A percentile compares a stretch with the other conserved stretches of the same genome.
Conservation (phyloP, 1,140 invertebrate genomes). For the Calliopsis andreniformis region DNA sequence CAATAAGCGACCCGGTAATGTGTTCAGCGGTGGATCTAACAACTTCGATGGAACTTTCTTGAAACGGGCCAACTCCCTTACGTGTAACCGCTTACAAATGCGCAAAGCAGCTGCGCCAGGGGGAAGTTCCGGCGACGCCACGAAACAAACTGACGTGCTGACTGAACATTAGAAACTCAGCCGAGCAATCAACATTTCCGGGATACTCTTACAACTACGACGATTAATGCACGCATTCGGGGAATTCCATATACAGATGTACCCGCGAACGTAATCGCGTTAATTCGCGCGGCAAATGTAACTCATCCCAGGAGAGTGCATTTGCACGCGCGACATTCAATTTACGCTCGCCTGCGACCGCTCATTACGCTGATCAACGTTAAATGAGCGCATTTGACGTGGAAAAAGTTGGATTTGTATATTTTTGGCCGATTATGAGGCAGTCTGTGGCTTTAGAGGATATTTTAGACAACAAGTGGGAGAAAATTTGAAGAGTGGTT, state of each 20-base stretch:
- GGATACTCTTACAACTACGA: constrained; percentile 64
- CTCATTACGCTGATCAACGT: not conserved
- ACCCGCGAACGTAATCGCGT: constrained; percentile 50
- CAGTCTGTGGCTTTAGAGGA: too few relatives aligned
- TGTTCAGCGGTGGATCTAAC: constrained; percentile 22
- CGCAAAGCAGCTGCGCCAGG: constrained; percentile 42
- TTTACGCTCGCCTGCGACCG: constrained; percentile 7
- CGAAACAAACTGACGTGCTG: constrained; percentile 62
- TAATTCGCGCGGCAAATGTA: constrained; percentile 58
- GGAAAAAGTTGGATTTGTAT: not conserved
- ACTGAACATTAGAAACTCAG: constrained; percentile 64
- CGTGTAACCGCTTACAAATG: constrained; percentile 27
- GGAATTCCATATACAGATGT: constrained; percentile 56
- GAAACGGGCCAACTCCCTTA: constrained; percentile 13
- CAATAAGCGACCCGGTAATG: constrained; percentile 4
- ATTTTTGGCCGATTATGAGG: too few relatives aligned
- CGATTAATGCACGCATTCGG: constrained; percentile 58
- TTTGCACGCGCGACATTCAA: constrained; percentile 34
- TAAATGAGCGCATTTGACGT: not conserved
- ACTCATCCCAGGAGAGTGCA: constrained; percentile 42
- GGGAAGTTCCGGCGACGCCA: constrained; percentile 47
- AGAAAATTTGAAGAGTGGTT: too few relatives aligned
- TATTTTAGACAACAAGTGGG: too few relatives aligned
- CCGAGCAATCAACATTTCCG: constrained; percentile 66
- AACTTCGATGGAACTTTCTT: constrained; percentile 33